Conservation (phyloP, 2,888 invertebrate genomes). For the Sminthurinus aureus region DNA sequence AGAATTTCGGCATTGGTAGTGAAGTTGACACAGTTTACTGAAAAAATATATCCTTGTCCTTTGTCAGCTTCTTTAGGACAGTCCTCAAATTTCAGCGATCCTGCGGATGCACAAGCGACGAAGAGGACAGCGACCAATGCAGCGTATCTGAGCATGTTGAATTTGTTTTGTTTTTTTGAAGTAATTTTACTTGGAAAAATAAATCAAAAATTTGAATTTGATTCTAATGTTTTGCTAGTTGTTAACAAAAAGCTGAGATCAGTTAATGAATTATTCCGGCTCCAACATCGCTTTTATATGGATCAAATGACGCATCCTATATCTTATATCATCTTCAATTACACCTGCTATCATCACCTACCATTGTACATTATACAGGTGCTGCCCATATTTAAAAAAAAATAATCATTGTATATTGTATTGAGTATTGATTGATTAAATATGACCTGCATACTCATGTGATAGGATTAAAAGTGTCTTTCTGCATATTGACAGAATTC, state of each 20-base stretch:
- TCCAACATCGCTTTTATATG: neutral
- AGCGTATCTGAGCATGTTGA: constrained; percentile 15
- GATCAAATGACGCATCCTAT: neutral
- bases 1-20: constrained; percentile 11
- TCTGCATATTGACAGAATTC: no score
- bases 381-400: neutral
- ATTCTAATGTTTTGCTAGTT: neutral
- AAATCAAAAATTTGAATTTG: neutral
- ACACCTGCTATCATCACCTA: neutral
- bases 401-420: no score
- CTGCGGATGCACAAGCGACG: neutral
- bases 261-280: neutral
- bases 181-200: neutral
- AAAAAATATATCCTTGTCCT: neutral
- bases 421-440: neutral
- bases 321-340: neutral
- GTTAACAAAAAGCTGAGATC: neutral
- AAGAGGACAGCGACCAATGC: neutral
- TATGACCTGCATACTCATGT: neutral
- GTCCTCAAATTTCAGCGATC: neutral
- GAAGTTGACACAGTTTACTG: neutral
- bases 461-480: no score
- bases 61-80: neutral
- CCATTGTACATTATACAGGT: neutral
- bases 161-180: neutral